Evolutionary conservation across 2,888 invertebrate species (phyloP).

Genomic region (Biston betularia): DNA sequence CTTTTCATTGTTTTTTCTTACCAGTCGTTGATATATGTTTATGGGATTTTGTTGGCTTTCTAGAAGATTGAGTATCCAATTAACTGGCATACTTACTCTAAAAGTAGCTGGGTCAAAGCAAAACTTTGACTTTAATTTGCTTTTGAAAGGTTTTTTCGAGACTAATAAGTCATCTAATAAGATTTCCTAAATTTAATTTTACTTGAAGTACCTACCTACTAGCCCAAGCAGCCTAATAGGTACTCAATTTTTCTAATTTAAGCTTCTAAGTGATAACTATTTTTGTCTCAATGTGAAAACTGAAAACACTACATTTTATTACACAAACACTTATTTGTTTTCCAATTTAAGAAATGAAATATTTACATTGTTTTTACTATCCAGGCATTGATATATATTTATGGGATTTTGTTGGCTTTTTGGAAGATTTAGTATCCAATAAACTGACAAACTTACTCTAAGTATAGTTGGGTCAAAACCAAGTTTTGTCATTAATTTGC

Average conservation of each 20-base stretch:
- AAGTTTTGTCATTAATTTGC: not conserved
- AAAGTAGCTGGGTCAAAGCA: not conserved
- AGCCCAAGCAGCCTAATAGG: too few species aligned
- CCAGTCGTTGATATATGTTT: slow-evolving; percentile 18
- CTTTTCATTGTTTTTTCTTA: slow-evolving; percentile 7
- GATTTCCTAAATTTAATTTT: too few species aligned
- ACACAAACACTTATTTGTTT: too few species aligned
- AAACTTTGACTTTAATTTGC: not conserved
- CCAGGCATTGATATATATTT: slow-evolving; percentile 17
- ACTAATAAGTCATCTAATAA: too few species aligned
- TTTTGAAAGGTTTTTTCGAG: not conserved
- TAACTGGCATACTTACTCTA: slow-evolving; percentile 8
- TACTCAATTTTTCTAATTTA: too few species aligned
- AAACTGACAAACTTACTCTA: slow-evolving; percentile 9
- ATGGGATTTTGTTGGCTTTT: slow-evolving; percentile 21
- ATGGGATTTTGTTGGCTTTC: slow-evolving; percentile 20
- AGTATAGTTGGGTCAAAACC: too few species aligned
- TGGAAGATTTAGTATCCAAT: slow-evolving; percentile 23
- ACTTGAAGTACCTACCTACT: too few species aligned
- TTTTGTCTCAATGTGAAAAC: too few species aligned
- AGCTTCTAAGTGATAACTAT: too few species aligned
- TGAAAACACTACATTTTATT: too few species aligned
- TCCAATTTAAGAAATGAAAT: too few species aligned
- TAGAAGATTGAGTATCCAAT: slow-evolving; percentile 22
- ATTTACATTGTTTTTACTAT: slow-evolving; percentile 3